Evolutionary conservation across 2,888 invertebrate species (phyloP).

Genomic region (Taenaris catops): DNA sequence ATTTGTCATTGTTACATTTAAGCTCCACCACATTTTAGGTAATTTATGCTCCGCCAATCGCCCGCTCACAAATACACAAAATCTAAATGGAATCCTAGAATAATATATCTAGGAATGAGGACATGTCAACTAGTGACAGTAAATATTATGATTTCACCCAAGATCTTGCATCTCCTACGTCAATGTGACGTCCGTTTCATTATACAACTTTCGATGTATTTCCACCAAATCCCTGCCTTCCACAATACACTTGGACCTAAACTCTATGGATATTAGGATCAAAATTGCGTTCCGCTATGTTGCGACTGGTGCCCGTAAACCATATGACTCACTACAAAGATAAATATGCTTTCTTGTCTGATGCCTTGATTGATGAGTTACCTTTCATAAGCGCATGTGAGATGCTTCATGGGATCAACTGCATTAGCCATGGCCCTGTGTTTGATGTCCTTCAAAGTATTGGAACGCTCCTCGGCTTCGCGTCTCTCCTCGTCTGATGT

Average conservation of each 20-base stretch:
- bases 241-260: constrained; percentile 38
- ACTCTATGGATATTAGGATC: constrained; percentile 35
- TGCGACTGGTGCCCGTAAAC: no score
- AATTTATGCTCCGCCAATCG: constrained; percentile 9
- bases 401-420: constrained; percentile 43
- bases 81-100: constrained; percentile 32
- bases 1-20: constrained; percentile 16
- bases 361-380: no score
- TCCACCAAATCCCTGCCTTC: constrained; percentile 42
- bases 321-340: no score
- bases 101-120: constrained; percentile 62
- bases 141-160: constrained; percentile 71
- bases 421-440: constrained; percentile 41
- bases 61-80: constrained; percentile 14
- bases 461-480: constrained; percentile 15
- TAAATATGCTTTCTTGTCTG: no score
- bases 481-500: constrained; percentile 7
- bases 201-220: constrained; percentile 47
- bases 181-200: constrained; percentile 76
- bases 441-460: constrained; percentile 36
- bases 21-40: constrained; percentile 3
- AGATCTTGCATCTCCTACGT: constrained; percentile 73
- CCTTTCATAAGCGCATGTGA: constrained; percentile 35
- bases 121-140: constrained; percentile 57
- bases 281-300: constrained; percentile 41